These are phyloP conservation scores for Acanthopleura granulata DNA, from an alignment of 2,888 invertebrate species.

Conservation along the genomic window DNA sequence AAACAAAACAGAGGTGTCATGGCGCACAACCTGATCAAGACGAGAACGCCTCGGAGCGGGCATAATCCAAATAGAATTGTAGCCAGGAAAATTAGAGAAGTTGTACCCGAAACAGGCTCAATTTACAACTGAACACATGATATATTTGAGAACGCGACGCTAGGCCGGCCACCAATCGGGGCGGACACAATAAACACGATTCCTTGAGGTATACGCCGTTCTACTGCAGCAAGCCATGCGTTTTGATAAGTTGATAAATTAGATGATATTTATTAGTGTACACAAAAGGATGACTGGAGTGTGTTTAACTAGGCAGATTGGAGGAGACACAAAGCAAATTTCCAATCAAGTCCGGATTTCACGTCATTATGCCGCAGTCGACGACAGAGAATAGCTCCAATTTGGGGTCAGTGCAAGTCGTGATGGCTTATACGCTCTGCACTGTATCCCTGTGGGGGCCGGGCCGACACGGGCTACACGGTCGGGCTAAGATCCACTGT, in stretches of 20 bases:
- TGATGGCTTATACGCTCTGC: too few relatives aligned
- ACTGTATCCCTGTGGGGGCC: too few relatives aligned
- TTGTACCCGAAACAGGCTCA: background rate
- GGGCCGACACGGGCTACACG: too few relatives aligned
- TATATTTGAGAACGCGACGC: background rate
- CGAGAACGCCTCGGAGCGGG: background rate
- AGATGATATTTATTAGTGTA: conserved; percentile 15
- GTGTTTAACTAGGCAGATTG: conserved; percentile 7
- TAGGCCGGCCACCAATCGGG: background rate
- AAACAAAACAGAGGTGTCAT: conserved; percentile 9
- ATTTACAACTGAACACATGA: background rate
- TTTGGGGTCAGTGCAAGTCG: too few relatives aligned
- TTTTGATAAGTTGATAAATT: conserved; percentile 19
- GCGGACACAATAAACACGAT: background rate
- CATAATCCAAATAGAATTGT: conserved; percentile 19
- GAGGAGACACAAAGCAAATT: background rate
- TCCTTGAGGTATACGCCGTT: background rate
- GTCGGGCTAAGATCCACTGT: too few relatives aligned
- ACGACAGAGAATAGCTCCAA: too few relatives aligned
- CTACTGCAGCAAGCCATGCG: background rate
- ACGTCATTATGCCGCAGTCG: too few relatives aligned
- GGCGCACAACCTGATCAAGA: background rate
- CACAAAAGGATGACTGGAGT: conserved; percentile 15
- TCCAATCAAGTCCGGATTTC: background rate
- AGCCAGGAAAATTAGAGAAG: conserved; percentile 18